Base-by-base conservation (phyloP, 2,113 vertebrate genomes). In the Melanostigma gelatinosum region DNA sequence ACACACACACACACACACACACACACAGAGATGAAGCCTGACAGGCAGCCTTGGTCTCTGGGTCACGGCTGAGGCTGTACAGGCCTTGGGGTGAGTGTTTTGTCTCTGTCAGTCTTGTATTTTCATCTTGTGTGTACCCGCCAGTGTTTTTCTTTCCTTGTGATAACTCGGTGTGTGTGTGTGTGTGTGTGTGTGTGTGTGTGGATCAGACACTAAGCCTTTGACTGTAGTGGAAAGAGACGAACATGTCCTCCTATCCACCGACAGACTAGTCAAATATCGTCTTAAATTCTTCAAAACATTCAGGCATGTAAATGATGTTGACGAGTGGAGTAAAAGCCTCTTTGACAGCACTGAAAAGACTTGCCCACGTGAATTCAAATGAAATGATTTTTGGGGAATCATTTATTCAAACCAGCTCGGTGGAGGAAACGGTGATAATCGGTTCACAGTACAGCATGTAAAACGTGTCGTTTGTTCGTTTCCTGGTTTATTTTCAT, bases 41-140 rank as follows among this genome's bases (percentile, higher is more conserved):
- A 61, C 34, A 57, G 8, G 1, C 73, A 22, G 76, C 76, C 76
- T 52, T 20, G 1, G 67, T 67, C 34, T 63, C 38, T 48, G 44
- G 80, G 75, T 88, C 86, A 87, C 1, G 15, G 81, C 62, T 63
- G 67, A 71, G 36, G 62, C 58, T 22, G 60, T 24, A 10, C 36
- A 32, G 72, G 27, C 61, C 20, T 66, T 72, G 18, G 55, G n/a
- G 34, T 20, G 20, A 42, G 20, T 57, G 50, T 64, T 89, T 78
- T 77, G 76, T 85, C 75, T 75, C 67, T 3, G 61, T 80, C 80
- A 57, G 36, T 66, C 27, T 60, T 75, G 54, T 74, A 0, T 83
- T 75, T 72, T 73, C 55, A 24, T 54, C 38, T 67, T 72, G 50
- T 74, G 22, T 84, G 61, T 71, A 36, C 11, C 44, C 50, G 16